Conservation (phyloP, 2,888 invertebrate species). For the Poecilus cupreus region DNA sequence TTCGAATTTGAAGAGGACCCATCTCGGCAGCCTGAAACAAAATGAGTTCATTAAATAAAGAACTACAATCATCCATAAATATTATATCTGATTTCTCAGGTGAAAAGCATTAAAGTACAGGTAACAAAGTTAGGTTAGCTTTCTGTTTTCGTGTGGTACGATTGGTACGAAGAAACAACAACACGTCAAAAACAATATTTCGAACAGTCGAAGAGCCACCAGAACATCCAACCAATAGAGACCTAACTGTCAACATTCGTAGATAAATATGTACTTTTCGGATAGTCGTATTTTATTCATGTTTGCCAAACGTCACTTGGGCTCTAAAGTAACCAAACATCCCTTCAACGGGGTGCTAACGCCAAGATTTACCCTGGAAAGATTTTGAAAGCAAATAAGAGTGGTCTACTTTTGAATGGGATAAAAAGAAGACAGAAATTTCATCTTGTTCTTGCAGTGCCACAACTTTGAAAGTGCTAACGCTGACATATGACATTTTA, state of each 20-base stretch:
- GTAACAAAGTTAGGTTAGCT: too few species aligned
- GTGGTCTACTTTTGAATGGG: slow-evolving; percentile 17
- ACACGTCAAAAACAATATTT: background rate
- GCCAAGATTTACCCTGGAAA: background rate
- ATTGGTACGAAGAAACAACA: too few species aligned
- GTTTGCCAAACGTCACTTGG: slow-evolving; percentile 71
- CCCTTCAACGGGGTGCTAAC: slow-evolving; percentile 59
- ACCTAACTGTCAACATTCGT: slow-evolving; percentile 69
- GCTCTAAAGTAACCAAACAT: slow-evolving; percentile 69
- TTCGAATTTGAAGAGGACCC: too few species aligned
- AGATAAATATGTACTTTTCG: slow-evolving; percentile 70
- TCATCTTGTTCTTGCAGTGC: too few species aligned
- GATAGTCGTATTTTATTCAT: slow-evolving; percentile 72
- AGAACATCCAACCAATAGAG: background rate
- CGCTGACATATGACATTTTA: too few species aligned
- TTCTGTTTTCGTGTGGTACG: too few species aligned
- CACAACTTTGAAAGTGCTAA: too few species aligned
- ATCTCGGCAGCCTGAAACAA: too few species aligned
- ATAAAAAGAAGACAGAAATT: background rate
- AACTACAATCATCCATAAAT: too few species aligned
- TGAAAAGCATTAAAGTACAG: too few species aligned
- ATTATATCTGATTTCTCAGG: too few species aligned
- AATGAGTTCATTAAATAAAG: too few species aligned
- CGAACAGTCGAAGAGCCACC: background rate
- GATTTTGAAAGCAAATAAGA: slow-evolving; percentile 9